Conservation (phyloP, 2,888 invertebrate species). For the Dryobotodes eremita region DNA sequence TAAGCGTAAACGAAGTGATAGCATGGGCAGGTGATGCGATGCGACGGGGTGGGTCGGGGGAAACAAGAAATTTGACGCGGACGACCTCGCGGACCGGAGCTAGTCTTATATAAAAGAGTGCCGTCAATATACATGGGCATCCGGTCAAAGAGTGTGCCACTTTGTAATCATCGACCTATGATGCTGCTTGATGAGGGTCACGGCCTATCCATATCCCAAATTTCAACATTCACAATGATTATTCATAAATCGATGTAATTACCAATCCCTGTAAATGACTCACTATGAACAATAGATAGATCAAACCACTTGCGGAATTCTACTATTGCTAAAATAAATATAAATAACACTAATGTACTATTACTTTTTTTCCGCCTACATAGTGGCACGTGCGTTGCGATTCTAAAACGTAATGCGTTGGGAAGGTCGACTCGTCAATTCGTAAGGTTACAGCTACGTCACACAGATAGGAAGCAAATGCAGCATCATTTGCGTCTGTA, state of each 20-base stretch:
- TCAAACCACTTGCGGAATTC: not conserved
- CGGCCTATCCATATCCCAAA: slow-evolving; percentile 9
- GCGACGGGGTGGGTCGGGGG: no score
- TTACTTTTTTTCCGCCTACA: slow-evolving; percentile 25
- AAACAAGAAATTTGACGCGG: no score
- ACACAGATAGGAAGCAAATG: slow-evolving; percentile 52
- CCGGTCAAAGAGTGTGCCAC: slow-evolving; percentile 24
- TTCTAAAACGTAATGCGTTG: slow-evolving; percentile 46
- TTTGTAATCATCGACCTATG: slow-evolving; percentile 27
- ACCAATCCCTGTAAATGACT: not conserved
- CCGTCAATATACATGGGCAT: not conserved
- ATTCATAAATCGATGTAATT: not conserved
- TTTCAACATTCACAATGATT: not conserved
- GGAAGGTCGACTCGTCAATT: slow-evolving; percentile 64
- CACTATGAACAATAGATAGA: slow-evolving; percentile 4
- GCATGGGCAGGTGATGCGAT: no score
- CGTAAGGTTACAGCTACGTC: slow-evolving; percentile 64
- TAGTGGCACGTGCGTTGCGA: slow-evolving; percentile 40
- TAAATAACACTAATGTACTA: slow-evolving; percentile 32
- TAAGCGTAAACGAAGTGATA: no score
- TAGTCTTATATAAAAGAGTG: not conserved
- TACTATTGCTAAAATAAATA: not conserved
- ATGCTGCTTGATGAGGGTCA: slow-evolving; percentile 24
- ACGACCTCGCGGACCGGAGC: no score
- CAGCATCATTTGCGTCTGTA: slow-evolving; percentile 47